phyloP scores from a whole-genome alignment of 2,113 vertebrate genomes.

The Mellivora capensis region DNA sequence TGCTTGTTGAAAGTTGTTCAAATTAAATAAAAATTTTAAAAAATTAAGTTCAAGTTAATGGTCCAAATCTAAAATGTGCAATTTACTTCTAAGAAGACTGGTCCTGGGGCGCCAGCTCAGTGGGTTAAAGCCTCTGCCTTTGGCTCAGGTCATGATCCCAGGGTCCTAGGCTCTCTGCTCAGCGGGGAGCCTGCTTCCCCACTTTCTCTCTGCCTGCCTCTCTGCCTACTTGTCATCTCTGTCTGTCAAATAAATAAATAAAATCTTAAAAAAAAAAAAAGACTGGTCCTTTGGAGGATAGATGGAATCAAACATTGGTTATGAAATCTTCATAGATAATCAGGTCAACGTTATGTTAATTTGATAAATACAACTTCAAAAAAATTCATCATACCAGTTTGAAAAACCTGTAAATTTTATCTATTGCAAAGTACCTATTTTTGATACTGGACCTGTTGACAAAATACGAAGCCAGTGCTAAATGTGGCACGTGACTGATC shows the following conservation, averaged over 20 bases:
- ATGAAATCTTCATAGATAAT: neutral
- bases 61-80: neutral
- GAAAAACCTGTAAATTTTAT: neutral
- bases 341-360: neutral
- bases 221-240: too few relatives aligned
- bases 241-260: too few relatives aligned
- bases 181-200: too few relatives aligned
- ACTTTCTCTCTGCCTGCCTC: too few relatives aligned
- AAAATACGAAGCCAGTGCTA: neutral
- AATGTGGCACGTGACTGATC: neutral
- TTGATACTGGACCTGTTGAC: neutral
- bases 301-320: neutral
- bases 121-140: too few relatives aligned
- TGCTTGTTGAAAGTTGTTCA: neutral
- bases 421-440: neutral
- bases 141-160: too few relatives aligned
- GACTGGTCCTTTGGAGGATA: neutral
- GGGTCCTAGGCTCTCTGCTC: too few relatives aligned
- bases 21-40: neutral
- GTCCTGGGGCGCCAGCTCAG: neutral
- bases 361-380: neutral
- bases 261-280: neutral
- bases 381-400: neutral
- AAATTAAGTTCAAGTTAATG: neutral
- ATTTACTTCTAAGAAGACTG: neutral